These are phyloP conservation scores for Brassicogethes aeneus DNA, from an alignment of 2,888 invertebrate species.

Conservation along the genomic window DNA sequence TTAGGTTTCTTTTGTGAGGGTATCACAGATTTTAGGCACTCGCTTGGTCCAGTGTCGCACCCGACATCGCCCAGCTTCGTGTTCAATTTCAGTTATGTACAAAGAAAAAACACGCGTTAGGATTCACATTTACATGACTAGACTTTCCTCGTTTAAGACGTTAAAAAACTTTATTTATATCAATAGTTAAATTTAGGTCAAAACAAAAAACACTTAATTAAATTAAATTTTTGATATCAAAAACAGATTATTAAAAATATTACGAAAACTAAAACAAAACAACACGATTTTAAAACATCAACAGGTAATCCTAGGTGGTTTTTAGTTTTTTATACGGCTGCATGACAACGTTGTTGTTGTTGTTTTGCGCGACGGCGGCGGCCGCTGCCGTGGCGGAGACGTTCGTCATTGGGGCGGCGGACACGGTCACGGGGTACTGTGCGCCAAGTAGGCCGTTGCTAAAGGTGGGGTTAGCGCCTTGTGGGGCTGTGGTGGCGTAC, in stretches of 20 bases:
- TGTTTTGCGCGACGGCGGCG: slow-evolving; percentile 42
- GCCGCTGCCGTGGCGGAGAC: slow-evolving; percentile 37
- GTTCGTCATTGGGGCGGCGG: slow-evolving; percentile 32
- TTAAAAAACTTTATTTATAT: slow-evolving; percentile 4
- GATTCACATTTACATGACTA: too few species aligned
- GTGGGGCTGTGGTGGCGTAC: slow-evolving; percentile 37
- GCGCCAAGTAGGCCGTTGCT: slow-evolving; percentile 27
- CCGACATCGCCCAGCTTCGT: slow-evolving; percentile 27
- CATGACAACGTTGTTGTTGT: slow-evolving; percentile 49
- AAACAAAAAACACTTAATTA: slow-evolving; percentile 4
- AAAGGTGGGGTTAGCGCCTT: slow-evolving; percentile 33
- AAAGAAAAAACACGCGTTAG: too few species aligned
- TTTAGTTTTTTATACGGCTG: slow-evolving; percentile 89
- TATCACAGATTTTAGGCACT: slow-evolving; percentile 43
- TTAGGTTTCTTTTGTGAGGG: slow-evolving; percentile 34
- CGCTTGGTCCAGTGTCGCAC: slow-evolving; percentile 38
- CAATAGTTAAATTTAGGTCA: slow-evolving; percentile 1
- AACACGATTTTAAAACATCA: slow-evolving; percentile 14
- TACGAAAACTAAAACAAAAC: slow-evolving; percentile 18
- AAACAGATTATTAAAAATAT: not conserved
- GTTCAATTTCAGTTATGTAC: slow-evolving; percentile 11
- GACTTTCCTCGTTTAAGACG: slow-evolving; percentile 14
- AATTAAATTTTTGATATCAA: slow-evolving; percentile 1
- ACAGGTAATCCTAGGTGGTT: slow-evolving; percentile 60
- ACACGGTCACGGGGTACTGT: slow-evolving; percentile 42